Base-by-base conservation (phyloP, 2,888 invertebrate species). In the Leucophenga maculata region DNA sequence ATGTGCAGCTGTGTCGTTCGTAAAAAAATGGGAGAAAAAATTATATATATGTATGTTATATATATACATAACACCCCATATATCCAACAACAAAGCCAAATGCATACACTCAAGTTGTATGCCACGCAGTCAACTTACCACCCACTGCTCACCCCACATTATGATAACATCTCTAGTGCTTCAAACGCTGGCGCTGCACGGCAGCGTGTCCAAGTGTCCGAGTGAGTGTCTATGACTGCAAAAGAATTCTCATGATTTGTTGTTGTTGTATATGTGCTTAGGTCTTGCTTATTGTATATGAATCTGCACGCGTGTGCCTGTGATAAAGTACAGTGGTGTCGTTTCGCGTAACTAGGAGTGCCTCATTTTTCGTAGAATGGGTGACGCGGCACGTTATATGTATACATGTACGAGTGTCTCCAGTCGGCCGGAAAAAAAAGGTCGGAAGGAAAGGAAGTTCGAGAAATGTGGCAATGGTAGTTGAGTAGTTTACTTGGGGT, bases 221-320 rank as follows among this genome's bases (percentile, higher is more conserved):
- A 62, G 22, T 32, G 11, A 39, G 39, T 39, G 59, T 62, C 46
- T 62, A 62, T 20, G 31, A 62, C 46, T 62, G 46, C 62, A 48
- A 62, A 62, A 62, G 46, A 62, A 62, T 62, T 62, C 48, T 62
- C 59, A 39, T 60, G 46, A 62, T 39, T 60, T 46, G 62, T 62
- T 44, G 46, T 62, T 9, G 44, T 44, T 62, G 46, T 13, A 46
- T 62, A 46, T 62, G 16, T 26, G 26, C 26, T 26, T 39, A 39
- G 39, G 9, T 39, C 39, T 39, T 39, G 39, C 39, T 39, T 39
- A 39, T 39, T 39, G 39, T 39, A 39, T 39, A 39, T 39, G 39
- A 39, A 39, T 39, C 39, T 39, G 39, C 1, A 11, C 11, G 3
- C 11, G 39, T 62, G 39, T 50, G 50, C n/a, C 13, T 50, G 50